Evolutionary conservation across 2,888 invertebrate genomes (phyloP), one percentile per base, ranked within the genome.

Genomic region (Xanthia togata): DNA sequence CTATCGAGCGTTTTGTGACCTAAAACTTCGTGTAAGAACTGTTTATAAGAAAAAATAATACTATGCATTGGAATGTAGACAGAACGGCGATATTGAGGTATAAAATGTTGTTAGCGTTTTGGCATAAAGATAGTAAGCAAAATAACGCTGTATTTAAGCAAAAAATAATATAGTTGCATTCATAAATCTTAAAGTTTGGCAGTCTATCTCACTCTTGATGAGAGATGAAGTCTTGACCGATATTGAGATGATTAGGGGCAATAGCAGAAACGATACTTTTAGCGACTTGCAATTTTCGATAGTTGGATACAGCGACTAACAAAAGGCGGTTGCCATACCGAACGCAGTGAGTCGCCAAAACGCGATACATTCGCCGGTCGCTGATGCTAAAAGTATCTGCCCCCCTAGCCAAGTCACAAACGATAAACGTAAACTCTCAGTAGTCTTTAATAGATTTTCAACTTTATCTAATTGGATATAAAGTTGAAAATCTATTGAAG

Each of bases 51-150:
- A 71, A 82, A 81, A 82, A 83, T 88, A 88, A 88, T 88, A 89
- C 88, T 85, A 76, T 82, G 72, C 57, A 73, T 75, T 89, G 89
- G 89, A 89, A 89, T 88, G 88, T 89, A 78, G 80, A 82, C 53
- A 76, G 68, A 81, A 72, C 63, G 80, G 73, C n/a, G 55, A 74
- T 31, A 80, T 63, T 82, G 86, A 82, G 83, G 89, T 86, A 86
- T 70, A 62, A 0, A 0, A 35, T 55, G 53, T 70, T 62, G n/a
- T 62, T 70, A 23, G 35, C 44, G n/a, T 70, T 73, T 73, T 23
- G 73, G 31, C 31, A 53, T 17, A 50, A 31, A n/a, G 35, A 31
- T 62, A 60, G 50, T 50, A 38, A 17, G 26, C 47, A 38, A 67
- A 67, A 38, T 55, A 38, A 59, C 12, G 20, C 4, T 17, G 31